Percentiles rank a stretch among this genome's conserved stretches.
phyloP scores from a whole-genome alignment of 2,888 invertebrate genomes.

The Synergus umbraculus region DNA sequence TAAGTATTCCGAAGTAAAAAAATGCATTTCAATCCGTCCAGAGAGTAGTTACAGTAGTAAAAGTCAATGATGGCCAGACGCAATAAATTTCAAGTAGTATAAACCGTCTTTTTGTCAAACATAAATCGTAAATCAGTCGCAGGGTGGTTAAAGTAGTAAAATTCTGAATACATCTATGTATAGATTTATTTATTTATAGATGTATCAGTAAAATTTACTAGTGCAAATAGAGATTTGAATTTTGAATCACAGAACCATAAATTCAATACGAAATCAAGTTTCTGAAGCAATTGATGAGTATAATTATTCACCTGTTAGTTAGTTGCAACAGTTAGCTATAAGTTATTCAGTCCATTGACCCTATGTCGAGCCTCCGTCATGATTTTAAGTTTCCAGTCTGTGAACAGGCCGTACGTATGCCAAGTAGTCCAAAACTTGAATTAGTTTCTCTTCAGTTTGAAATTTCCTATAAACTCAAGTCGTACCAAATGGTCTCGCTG shows the following conservation, averaged over 20 bases:
- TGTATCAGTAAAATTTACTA: background rate
- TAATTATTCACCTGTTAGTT: background rate
- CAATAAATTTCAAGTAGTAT: too few relatives aligned
- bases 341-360: background rate
- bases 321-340: background rate
- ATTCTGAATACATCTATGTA: background rate
- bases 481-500: constrained; percentile 18
- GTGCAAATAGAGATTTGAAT: background rate
- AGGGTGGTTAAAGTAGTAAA: too few relatives aligned
- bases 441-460: constrained; percentile 64
- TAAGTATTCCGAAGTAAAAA: too few relatives aligned
- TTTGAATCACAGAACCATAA: background rate
- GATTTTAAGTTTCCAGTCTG: constrained; percentile 58
- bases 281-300: background rate
- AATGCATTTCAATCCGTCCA: background rate
- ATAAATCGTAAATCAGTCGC: too few relatives aligned
- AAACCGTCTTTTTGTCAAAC: too few relatives aligned
- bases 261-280: background rate
- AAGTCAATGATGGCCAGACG: accelerated
- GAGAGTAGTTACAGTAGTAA: background rate
- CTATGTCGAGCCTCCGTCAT: background rate
- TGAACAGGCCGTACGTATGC: constrained; percentile 49
- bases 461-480: constrained; percentile 54
- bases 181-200: background rate
- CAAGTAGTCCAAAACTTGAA: constrained; percentile 65